Evolutionary conservation across 2,797 vertebrate species (phyloP).

Genomic region (Fistularia commersonii): DNA sequence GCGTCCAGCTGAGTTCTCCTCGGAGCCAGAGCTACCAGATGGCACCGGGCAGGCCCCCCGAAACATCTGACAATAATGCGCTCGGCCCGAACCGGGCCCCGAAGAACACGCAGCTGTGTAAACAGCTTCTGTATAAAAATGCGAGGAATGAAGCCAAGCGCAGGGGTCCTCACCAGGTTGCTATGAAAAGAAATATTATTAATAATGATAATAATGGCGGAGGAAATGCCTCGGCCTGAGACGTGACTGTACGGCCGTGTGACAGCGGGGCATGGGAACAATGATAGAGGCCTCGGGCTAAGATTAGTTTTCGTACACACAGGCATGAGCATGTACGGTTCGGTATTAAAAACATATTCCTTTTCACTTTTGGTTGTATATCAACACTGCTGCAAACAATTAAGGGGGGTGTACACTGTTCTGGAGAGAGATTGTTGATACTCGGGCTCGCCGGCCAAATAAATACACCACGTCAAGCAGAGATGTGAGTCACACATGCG

Average conservation of each 20-base stretch:
- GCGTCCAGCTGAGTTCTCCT: conserved; percentile 49
- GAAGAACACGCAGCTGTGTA: conserved; percentile 69
- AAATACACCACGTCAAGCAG: too few relatives aligned
- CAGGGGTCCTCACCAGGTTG: conserved; percentile 53
- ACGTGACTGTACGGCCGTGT: conserved; percentile 44
- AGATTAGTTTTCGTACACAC: conserved; percentile 16
- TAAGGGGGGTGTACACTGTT: too few relatives aligned
- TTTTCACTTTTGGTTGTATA: conserved; percentile 6
- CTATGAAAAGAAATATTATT: conserved; percentile 60
- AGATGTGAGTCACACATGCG: too few relatives aligned
- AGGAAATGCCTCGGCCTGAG: conserved; percentile 57
- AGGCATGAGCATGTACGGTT: conserved; percentile 9
- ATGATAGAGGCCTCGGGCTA: conserved; percentile 40
- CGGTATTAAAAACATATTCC: conserved; percentile 14
- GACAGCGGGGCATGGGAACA: conserved; percentile 66
- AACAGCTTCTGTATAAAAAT: conserved; percentile 69
- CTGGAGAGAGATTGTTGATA: too few relatives aligned
- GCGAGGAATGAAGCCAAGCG: conserved; percentile 55
- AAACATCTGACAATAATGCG: conserved; percentile 55
- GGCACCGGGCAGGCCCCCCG: conserved; percentile 53
- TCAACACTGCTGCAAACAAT: not conserved
- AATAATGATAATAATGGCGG: conserved; percentile 60
- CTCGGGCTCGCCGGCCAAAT: too few relatives aligned
- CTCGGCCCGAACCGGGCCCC: conserved; percentile 36
- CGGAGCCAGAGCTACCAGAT: conserved; percentile 64